Percentiles rank a stretch among this genome's conserved stretches.
phyloP scores from a whole-genome alignment of 2,797 vertebrate species.

The Petrocephalus sullivani region DNA sequence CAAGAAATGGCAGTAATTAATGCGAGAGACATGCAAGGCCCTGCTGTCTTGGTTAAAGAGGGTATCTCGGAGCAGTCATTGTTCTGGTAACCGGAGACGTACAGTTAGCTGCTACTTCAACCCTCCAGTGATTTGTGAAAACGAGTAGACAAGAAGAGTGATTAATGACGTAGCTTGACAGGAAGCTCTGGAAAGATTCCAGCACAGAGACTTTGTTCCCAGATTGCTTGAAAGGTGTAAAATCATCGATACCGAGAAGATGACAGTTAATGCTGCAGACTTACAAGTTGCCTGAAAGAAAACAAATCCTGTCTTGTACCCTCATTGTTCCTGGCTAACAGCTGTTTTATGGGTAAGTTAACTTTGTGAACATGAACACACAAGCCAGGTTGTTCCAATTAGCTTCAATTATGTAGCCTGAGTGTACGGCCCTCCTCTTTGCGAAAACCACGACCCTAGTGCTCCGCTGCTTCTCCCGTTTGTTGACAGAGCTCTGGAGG shows the following conservation, averaged over 20 bases:
- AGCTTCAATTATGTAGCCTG: background rate
- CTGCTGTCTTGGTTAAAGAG: background rate
- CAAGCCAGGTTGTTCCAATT: slow-evolving; percentile 4
- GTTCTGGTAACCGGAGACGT: background rate
- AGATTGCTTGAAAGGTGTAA: background rate
- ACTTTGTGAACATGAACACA: background rate
- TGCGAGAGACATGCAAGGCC: background rate
- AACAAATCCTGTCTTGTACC: slow-evolving; percentile 11
- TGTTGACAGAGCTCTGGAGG: background rate
- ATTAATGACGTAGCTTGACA: background rate
- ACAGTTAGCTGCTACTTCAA: background rate
- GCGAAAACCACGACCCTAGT: background rate
- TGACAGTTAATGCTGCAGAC: background rate
- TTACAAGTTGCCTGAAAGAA: background rate
- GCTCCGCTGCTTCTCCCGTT: background rate
- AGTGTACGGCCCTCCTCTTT: background rate
- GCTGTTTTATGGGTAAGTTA: slow-evolving; percentile 14
- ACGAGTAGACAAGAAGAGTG: background rate
- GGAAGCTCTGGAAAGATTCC: background rate
- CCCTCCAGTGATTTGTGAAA: background rate
- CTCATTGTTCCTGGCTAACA: slow-evolving; percentile 1
- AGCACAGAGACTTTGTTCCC: background rate
- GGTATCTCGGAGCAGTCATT: background rate
- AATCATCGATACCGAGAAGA: slow-evolving; percentile 7
- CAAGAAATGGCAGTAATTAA: slow-evolving; percentile 14